These are phyloP conservation scores for Mustelus asterias DNA, from an alignment of 2,113 vertebrate genomes.

Conservation along the genomic window DNA sequence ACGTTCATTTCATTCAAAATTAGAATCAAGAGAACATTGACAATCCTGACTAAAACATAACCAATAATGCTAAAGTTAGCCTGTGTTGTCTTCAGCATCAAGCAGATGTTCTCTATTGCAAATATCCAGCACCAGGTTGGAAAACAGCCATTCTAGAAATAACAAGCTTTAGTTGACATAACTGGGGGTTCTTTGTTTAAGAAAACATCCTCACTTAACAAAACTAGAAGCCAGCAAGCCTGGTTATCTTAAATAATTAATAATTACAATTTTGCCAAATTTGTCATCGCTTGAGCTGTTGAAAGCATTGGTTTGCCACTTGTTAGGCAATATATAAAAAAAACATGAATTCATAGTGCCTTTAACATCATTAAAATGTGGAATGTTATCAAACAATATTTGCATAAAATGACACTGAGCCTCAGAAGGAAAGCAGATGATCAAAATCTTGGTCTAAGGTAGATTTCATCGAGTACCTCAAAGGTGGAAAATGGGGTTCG, in stretches of 20 bases:
- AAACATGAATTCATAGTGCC: background rate
- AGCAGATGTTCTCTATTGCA: background rate
- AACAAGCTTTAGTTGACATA: background rate
- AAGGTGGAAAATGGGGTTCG: too few relatives aligned
- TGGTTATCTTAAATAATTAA: background rate
- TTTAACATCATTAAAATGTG: background rate
- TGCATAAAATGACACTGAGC: background rate
- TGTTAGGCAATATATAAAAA: background rate
- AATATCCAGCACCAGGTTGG: background rate
- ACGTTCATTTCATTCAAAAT: background rate
- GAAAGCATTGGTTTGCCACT: background rate
- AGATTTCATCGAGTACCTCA: background rate
- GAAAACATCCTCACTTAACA: background rate
- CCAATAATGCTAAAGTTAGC: background rate
- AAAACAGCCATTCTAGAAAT: background rate
- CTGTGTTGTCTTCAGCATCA: background rate
- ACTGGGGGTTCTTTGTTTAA: background rate
- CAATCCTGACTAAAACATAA: background rate
- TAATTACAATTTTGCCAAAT: background rate
- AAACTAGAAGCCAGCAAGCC: background rate
- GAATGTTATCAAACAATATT: background rate
- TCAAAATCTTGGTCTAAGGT: background rate
- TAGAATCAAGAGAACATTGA: background rate
- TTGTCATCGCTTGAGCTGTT: background rate
- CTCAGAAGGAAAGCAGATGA: background rate